Percentiles rank a stretch among this genome's conserved stretches.
phyloP scores from a whole-genome alignment of 2,797 vertebrate species.

The Anolis apletophallus region DNA sequence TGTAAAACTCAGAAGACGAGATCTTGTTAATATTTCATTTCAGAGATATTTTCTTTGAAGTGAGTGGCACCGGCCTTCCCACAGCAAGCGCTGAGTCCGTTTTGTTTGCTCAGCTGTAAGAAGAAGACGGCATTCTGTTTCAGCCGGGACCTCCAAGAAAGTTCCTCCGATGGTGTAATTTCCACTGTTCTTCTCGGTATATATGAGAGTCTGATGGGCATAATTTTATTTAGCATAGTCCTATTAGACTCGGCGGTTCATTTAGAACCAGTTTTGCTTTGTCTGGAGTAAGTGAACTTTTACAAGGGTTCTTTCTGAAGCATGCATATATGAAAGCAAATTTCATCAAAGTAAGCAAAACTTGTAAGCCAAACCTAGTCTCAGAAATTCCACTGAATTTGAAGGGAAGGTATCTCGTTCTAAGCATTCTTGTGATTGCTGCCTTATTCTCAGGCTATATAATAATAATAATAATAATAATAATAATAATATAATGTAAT shows the following conservation, averaged over 20 bases:
- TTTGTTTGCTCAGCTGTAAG: conserved; percentile 38
- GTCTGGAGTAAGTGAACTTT: not conserved
- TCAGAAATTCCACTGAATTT: not conserved
- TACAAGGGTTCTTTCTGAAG: not conserved
- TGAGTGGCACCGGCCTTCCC: not conserved
- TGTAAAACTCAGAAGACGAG: conserved; percentile 5
- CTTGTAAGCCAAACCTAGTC: not conserved
- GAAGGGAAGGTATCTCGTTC: not conserved
- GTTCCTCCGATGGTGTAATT: conserved; percentile 4
- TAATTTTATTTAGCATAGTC: not conserved
- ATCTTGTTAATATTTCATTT: conserved; percentile 31
- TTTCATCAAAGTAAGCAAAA: not conserved
- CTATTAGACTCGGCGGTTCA: not conserved
- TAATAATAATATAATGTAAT: no score
- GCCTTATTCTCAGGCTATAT: not conserved
- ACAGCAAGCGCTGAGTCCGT: not conserved
- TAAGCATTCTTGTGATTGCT: not conserved
- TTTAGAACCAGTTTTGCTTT: not conserved
- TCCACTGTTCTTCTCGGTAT: not conserved
- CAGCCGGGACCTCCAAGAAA: conserved; percentile 15
- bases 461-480: no score
- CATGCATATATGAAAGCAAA: not conserved
- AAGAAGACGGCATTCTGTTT: conserved; percentile 1
- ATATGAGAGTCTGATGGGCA: not conserved
- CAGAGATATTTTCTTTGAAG: conserved; percentile 19